Percentiles rank a stretch among this genome's conserved stretches.
phyloP scores from a whole-genome alignment of 1,140 invertebrate species.

The Akabosia matsudoensis region DNA sequence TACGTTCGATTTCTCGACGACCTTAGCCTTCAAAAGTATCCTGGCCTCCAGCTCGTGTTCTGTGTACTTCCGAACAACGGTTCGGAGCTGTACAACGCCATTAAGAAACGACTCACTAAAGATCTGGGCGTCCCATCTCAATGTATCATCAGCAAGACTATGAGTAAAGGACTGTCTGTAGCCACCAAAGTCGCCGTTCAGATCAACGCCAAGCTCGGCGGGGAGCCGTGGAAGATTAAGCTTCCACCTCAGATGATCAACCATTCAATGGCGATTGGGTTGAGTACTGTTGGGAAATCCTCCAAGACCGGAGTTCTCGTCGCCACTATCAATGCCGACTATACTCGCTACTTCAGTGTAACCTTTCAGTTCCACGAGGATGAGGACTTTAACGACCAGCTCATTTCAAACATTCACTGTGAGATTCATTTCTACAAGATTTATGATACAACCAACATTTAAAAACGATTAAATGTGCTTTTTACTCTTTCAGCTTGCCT shows the following conservation, averaged over 20 bases:
- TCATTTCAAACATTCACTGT: conserved; percentile 60
- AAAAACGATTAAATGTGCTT: conserved; percentile 4
- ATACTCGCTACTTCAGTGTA: conserved; percentile 76
- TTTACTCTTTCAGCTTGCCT: conserved; percentile 57
- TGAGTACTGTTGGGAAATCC: conserved; percentile 63
- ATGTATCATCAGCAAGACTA: conserved; percentile 41
- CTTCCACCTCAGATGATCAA: conserved; percentile 63
- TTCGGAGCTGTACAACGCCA: conserved; percentile 80
- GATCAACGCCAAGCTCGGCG: conserved; percentile 61
- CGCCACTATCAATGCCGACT: conserved; percentile 66
- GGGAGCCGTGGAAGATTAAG: conserved; percentile 58
- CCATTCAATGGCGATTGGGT: conserved; percentile 79
- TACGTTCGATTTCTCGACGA: neutral
- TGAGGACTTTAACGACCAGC: conserved; percentile 68
- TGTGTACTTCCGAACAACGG: conserved; percentile 74
- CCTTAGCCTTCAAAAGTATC: neutral
- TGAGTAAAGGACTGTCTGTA: conserved; percentile 50
- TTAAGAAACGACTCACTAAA: conserved; percentile 83
- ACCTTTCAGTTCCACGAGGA: conserved; percentile 64
- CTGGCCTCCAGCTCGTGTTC: conserved; percentile 62
- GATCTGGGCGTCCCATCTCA: conserved; percentile 53
- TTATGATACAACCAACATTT: neutral
- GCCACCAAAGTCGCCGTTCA: conserved; percentile 61
- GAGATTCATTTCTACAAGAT: conserved; percentile 34
- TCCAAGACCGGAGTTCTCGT: conserved; percentile 72